These are phyloP conservation scores for Macroteleia sp. DNA, from an alignment of 2,888 invertebrate genomes.

Conservation along the genomic window DNA sequence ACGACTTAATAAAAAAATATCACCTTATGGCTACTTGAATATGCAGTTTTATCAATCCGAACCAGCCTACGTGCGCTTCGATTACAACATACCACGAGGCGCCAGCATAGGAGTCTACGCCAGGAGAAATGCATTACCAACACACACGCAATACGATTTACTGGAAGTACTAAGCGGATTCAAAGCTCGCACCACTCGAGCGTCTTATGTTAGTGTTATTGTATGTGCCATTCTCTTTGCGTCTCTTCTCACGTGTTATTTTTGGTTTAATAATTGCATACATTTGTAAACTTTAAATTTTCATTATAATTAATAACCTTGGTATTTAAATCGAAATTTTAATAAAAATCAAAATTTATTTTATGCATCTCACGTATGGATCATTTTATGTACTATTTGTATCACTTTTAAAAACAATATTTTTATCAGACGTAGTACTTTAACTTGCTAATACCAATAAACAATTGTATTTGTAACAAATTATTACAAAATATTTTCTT, in stretches of 20 bases:
- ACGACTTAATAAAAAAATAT: conserved; percentile 94
- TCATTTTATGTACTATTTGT: too few relatives aligned
- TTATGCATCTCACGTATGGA: too few relatives aligned
- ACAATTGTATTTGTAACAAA: too few relatives aligned
- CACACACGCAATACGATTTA: conserved; percentile 98
- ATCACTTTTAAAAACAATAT: too few relatives aligned
- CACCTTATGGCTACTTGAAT: conserved; percentile 98
- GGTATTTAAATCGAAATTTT: too few relatives aligned
- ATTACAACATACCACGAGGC: conserved; percentile 95
- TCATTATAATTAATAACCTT: too few relatives aligned
- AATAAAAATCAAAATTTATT: too few relatives aligned
- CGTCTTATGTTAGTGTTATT: conserved; percentile 91
- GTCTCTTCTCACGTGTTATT: conserved; percentile 33
- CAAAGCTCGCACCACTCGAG: conserved; percentile 92
- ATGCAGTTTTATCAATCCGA: conserved; percentile 98
- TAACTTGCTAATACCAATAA: too few relatives aligned
- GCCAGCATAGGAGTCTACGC: conserved; percentile 98
- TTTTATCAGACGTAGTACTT: too few relatives aligned
- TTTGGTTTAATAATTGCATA: conserved; percentile 28
- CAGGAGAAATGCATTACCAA: conserved; percentile 95
- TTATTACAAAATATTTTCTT: too few relatives aligned
- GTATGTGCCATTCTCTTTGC: conserved; percentile 73
- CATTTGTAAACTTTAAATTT: neutral
- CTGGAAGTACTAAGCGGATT: conserved; percentile 96
- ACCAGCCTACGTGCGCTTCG: conserved; percentile 96